Evolutionary conservation across 2,113 vertebrate genomes (phyloP), one percentile per base, ranked within the genome.

Genomic region (Pedetes capensis): DNA sequence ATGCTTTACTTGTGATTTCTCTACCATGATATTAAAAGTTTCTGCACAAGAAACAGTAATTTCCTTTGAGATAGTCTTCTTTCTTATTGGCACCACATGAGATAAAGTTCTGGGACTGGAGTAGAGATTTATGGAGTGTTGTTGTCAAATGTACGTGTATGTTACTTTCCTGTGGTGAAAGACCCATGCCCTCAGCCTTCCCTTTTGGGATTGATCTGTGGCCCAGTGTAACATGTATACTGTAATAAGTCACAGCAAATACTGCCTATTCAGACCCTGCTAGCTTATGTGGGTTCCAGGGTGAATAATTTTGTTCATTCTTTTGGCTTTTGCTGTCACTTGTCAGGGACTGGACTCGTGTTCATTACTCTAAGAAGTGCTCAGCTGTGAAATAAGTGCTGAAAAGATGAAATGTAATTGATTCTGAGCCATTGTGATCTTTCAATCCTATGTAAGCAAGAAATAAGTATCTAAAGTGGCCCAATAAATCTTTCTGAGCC

Each of bases 321-420:
- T 81, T 94, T 64, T 79, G 76, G 95, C 55, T 74, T 92, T 82
- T 69, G 95, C 71, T 68, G 18, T 71, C 55, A 57, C 72, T 96
- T 95, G 81, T 94, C 96, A 88, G 63, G 63, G 44, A 37, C 68
- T 39, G 25, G 61, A 63, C 81, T 96, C 49, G 3, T 11, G 63
- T 74, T 95, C 92, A 84, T 96, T 92, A 96, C 69, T 97, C 97
- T 95, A 76, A 64, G 76, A 94, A 79, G 84, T 82, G 81, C 57
- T 95, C 87, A 71, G 84, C 87, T 96, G 81, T 92, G 95, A 96
- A 97, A 80, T 79, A 64, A 96, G 57, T 49, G n/a, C 84, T 88
- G 71, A 81, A 93, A 97, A 83, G 49, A 96, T 90, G 90, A 96
- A 95, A 75, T 86, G 81, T 89, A 93, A 75, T 94, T 87, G 92